Percentiles rank a stretch among this genome's conserved stretches.
Conservation (phyloP, 1,140 invertebrate species). For the Cyclina sinensis region DNA sequence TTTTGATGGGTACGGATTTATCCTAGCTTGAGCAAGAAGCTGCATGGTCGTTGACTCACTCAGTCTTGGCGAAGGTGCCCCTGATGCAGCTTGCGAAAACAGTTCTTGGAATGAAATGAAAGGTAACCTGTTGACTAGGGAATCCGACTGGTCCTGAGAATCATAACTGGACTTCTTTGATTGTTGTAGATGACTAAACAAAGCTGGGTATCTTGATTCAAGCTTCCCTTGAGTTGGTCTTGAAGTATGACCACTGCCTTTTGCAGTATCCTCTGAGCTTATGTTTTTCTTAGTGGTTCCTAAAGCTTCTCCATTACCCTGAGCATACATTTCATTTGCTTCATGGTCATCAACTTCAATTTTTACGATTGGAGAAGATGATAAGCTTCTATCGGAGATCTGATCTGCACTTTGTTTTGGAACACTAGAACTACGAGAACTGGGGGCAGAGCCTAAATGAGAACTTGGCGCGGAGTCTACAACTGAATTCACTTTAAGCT, state of each 20-base stretch:
- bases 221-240: constrained; percentile 35
- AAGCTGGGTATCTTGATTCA: constrained; percentile 60
- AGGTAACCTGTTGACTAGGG: constrained; percentile 56
- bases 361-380: constrained; percentile 41
- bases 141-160: constrained; percentile 15
- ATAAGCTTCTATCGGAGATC: neutral
- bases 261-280: neutral
- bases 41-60: constrained; percentile 22
- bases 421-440: constrained; percentile 9
- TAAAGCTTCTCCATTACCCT: constrained; percentile 13
- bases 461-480: neutral
- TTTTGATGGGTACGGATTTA: constrained; percentile 10
- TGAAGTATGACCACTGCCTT: neutral
- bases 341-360: constrained; percentile 62
- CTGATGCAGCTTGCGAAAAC: constrained; percentile 16
- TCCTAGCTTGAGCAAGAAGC: constrained; percentile 19
- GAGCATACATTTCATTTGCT: neutral
- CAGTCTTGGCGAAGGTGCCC: constrained; percentile 3
- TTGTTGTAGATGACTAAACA: constrained; percentile 59
- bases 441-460: too few relatives aligned
- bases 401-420: neutral
- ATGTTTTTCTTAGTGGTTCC: neutral
- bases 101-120: constrained; percentile 66
- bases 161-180: neutral
- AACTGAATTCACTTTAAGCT: neutral